A percentile compares a stretch with the other conserved stretches of the same genome.
These are phyloP conservation scores for Acheta domesticus DNA, from an alignment of 2,888 invertebrate genomes.

Conservation along the genomic window DNA sequence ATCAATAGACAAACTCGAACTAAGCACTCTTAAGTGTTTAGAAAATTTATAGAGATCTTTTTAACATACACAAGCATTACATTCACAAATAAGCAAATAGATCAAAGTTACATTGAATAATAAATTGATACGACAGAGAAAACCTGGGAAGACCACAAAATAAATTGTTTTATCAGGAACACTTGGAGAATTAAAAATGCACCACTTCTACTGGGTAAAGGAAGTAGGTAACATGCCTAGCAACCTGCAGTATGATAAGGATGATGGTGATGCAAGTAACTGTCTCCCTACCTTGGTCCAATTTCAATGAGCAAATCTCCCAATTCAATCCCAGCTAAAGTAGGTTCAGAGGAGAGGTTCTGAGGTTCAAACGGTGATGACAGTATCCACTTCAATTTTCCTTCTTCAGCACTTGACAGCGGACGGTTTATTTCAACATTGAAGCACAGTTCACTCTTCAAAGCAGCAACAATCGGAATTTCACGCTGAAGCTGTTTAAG, in stretches of 20 bases:
- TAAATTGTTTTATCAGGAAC: no score
- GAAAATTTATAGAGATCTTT: no score
- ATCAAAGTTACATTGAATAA: no score
- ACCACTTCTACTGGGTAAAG: no score
- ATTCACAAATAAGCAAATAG: no score
- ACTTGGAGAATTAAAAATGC: no score
- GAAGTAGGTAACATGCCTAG: neutral
- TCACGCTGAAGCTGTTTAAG: constrained; percentile 40
- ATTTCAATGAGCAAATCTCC: constrained; percentile 70
- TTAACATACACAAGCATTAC: neutral
- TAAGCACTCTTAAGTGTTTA: no score
- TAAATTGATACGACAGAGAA: no score
- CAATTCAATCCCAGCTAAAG: constrained; percentile 48
- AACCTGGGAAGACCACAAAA: no score
- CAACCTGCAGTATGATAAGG: neutral
- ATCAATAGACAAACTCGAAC: no score
- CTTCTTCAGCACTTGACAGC: constrained; percentile 59
- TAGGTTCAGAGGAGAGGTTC: constrained; percentile 55
- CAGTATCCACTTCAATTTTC: constrained; percentile 73
- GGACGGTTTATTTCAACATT: constrained; percentile 64
- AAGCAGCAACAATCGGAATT: constrained; percentile 46
- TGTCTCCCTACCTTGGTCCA: constrained; percentile 68
- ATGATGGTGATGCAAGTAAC: neutral
- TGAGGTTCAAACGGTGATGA: constrained; percentile 64
- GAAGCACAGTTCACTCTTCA: constrained; percentile 76